Base-by-base conservation (phyloP, 2,888 invertebrate genomes). In the Rotaria macrura region DNA sequence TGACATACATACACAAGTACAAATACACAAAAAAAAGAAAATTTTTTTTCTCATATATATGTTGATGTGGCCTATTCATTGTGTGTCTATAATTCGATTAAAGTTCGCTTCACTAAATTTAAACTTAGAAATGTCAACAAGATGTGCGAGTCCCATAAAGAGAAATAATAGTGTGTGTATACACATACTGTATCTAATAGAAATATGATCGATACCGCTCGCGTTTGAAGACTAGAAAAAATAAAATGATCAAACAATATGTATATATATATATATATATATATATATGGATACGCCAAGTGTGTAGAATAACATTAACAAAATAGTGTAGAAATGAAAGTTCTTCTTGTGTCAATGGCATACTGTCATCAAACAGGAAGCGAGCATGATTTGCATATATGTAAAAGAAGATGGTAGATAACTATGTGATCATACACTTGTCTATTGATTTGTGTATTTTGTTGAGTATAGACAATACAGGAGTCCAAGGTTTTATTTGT, bases 101-200 rank as follows among this genome's bases (percentile, higher is more conserved):
- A 34, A 65, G 65, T 65, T 65, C 34, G 65, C 65, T 65, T 65
- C 65, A 65, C 65, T 65, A 65, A 65, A 65, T 65, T 65, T 65
- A 65, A 65, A 65, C 65, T 65, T 65, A 65, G 65, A 65, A 65
- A 65, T 65, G 65, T 65, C 65, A 65, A 65, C 65, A 65, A 65
- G 65, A 65, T 65, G 65, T 65, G 65, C 65, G 65, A 65, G 65
- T n/a, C n/a, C 65, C 65, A 65, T 65, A 65, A 65, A 65, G 65
- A 34, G 65, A 34, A 65, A 9, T 47, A n/a, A 65, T 65, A 65
- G 65, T 65, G 65, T 65, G 38, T 34, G 38, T 57, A 14, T 6
- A 47, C 12, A 47, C 14, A 29, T n/a, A n/a, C n/a, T n/a, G n/a
- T 65, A 65, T 65, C 65, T 65, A 65, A 65, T 65, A 65, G 65